phyloP scores from a whole-genome alignment of 2,113 vertebrate species.

The Hystrix cristata region DNA sequence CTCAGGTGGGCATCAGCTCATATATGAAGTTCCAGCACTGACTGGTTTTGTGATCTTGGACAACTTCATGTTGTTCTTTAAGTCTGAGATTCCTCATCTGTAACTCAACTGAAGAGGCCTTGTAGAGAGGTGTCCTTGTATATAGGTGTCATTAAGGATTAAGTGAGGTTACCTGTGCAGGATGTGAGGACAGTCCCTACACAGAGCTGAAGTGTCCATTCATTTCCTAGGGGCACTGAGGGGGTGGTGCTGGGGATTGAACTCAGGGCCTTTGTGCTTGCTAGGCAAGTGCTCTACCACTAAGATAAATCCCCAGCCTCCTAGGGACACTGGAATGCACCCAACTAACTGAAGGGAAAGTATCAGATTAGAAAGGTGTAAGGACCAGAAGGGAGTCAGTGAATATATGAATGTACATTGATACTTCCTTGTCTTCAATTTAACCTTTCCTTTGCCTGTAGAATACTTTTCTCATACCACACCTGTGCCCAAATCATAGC shows the following conservation, averaged over 20 bases:
- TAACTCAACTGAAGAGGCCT: not conserved
- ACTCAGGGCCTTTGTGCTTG: no score
- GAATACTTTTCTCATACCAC: not conserved
- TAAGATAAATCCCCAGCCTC: not conserved
- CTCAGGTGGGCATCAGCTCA: not conserved
- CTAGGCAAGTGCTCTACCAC: no score
- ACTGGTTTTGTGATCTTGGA: not conserved
- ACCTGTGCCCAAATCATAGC: not conserved
- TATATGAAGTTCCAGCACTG: not conserved
- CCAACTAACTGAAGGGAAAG: not conserved
- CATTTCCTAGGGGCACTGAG: not conserved
- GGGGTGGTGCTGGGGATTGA: not conserved
- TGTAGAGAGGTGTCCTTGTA: not conserved
- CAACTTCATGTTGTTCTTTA: not conserved
- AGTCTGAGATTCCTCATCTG: not conserved
- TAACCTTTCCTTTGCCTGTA: conserved; percentile 22
- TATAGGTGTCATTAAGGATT: not conserved
- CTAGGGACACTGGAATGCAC: not conserved
- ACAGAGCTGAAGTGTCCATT: not conserved
- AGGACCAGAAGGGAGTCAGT: not conserved
- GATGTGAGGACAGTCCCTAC: not conserved
- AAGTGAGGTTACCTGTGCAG: not conserved
- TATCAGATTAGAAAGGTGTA: not conserved
- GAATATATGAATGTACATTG: not conserved
- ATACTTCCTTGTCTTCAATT: not conserved